Base-by-base conservation (phyloP, 2,113 vertebrate species). In the Oreochromis niloticus region DNA sequence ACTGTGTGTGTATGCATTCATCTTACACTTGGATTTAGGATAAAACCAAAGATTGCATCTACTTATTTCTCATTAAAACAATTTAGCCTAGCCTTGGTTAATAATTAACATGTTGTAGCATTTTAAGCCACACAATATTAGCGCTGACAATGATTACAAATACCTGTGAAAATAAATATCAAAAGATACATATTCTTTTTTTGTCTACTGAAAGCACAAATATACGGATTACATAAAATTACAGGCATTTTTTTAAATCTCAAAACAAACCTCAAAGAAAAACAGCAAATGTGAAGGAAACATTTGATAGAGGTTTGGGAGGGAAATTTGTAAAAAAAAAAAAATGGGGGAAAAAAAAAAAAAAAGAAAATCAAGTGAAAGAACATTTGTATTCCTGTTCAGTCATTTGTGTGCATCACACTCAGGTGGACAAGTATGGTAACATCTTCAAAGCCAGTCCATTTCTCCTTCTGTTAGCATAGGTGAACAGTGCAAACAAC, bases 161-260 rank as follows among this genome's bases (percentile, higher is more conserved):
- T 88, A 90, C 56, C 50, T 92, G 86, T 89, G 86, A 92, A 95
- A 95, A 95, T 95, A 95, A 95, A 95, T 95, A 95, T 91, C 78
- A 94, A 94, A 95, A 92, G 91, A 93, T 94, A 89, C 83, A 82
- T 9, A 57, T 92, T 87, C 50, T 55, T 83, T 90, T 92, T 89
- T 89, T 30, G 55, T 88, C 94, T 89, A 93, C 81, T 39, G 9
- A 85, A 89, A 91, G 88, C 91, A 94, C 86, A 92, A 87, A 92
- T 88, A 85, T 39, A 83, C 22, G 41, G 81, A 92, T 93, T 85
- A 95, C 90, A 88, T 84, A 81, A 75, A 93, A 81, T 85, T 66
- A 93, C 88, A 87, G 52, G 83, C 43, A 41, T 63, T 84, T 56
- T 56, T 63, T 82, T 52, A 90, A 89, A 73, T 34, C n/a, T 82